Evolutionary conservation across 2,113 vertebrate species (phyloP).

Genomic region (Protobothrops mucrosquamatus): DNA sequence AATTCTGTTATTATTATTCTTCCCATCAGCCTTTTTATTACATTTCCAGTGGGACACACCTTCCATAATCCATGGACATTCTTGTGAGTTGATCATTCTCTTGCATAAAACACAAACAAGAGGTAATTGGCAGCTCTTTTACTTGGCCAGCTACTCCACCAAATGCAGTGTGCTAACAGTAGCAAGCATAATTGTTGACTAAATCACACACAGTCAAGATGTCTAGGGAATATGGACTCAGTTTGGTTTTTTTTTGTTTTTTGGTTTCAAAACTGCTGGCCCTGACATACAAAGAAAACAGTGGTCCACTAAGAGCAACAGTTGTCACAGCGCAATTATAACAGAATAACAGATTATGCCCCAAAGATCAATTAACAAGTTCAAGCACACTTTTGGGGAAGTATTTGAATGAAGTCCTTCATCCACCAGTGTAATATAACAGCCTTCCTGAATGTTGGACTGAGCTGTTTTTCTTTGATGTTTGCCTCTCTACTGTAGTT

Average conservation of each 20-base stretch:
- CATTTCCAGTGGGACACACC: background rate
- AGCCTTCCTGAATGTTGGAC: background rate
- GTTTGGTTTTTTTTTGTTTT: background rate
- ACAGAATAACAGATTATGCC: conserved; percentile 14
- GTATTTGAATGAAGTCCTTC: background rate
- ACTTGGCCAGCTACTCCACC: background rate
- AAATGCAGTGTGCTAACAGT: conserved; percentile 1
- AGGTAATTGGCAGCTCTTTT: background rate
- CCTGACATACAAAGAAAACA: conserved; percentile 4
- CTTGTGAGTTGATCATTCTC: background rate
- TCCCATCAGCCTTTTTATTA: background rate
- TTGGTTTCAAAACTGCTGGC: conserved; percentile 12
- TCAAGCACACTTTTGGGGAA: background rate
- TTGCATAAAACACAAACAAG: background rate
- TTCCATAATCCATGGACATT: background rate
- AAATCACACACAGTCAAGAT: conserved; percentile 14
- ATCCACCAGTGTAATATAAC: background rate
- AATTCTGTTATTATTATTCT: background rate
- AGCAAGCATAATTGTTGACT: conserved; percentile 1
- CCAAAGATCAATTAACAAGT: conserved; percentile 7
- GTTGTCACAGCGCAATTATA: background rate
- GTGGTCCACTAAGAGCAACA: conserved; percentile 10
- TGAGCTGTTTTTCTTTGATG: background rate
- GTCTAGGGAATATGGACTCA: background rate
- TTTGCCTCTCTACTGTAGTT: background rate